Evolutionary conservation across 2,888 invertebrate genomes (phyloP), one percentile per base, ranked within the genome.

Genomic region (Pristionchus exspectatus): DNA sequence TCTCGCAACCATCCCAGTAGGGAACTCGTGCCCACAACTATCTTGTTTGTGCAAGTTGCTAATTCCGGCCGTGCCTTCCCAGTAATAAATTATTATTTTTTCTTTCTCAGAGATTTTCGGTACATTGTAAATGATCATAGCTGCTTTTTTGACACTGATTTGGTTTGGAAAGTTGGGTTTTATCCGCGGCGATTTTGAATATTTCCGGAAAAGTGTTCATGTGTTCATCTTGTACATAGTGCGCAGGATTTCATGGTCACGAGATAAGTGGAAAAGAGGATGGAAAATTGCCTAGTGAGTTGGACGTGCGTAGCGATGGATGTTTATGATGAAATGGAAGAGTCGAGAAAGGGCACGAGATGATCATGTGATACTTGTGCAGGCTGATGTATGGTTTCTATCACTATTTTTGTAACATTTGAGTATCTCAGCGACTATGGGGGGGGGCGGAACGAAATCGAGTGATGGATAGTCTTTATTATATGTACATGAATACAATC

Each of bases 41-140:
- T 81, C 50, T 50, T 50, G 44, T 66, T 81, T 81, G 81, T 81
- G 54, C 81, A 81, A 81, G 81, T 83, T 56, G 83, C 83, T 83
- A 38, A n/a, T 56, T 83, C 54, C 83, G 83, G 83, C 83, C 83
- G 83, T 83, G 83, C 83, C 81, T 81, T 27, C n/a, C 72, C 44
- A 27, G 38, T 77, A 77, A 77, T 77, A 77, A 77, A 77, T 77
- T 77, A 77, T 77, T 77, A 33, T 18, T 69, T 69, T 69, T 69
- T 27, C 27, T 30, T 69, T 24, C 30, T 27, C 30, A 18, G 24
- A 50, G 9, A 9, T 9, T 50, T 50, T 3, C 44, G 3, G 10
- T 10, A 50, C 44, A 50, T 9, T 9, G 44, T 10, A 50, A 9
- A 50, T 50, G 10, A 9, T 10, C 0, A 50, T 50, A 50, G 3